Conservation (phyloP, 2,113 vertebrate genomes). For the Blennius ocellaris region DNA sequence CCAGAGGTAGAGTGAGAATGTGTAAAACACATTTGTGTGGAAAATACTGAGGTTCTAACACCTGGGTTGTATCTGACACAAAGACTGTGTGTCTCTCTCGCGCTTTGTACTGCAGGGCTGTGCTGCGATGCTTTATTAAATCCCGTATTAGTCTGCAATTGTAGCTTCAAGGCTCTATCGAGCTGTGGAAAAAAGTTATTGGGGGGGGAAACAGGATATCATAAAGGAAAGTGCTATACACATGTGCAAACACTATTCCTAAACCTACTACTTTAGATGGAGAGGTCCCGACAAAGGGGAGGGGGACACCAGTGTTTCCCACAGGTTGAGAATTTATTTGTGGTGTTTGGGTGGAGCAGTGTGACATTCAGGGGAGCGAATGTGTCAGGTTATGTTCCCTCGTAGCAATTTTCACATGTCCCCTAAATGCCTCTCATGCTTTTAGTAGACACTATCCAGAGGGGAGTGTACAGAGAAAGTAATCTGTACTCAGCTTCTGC, state of each 20-base stretch:
- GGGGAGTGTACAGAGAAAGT: no score
- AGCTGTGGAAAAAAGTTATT: conserved; percentile 50
- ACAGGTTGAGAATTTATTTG: no score
- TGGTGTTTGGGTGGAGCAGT: no score
- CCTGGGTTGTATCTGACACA: conserved; percentile 66
- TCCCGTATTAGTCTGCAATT: conserved; percentile 42
- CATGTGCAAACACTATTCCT: conserved; percentile 7
- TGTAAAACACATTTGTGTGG: conserved; percentile 71
- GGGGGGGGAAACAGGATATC: conserved; percentile 40
- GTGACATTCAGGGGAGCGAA: no score
- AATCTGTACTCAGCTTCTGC: no score
- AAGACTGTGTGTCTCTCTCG: conserved; percentile 43
- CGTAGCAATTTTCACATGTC: no score
- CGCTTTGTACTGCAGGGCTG: conserved; percentile 29
- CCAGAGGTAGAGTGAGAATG: conserved; percentile 12
- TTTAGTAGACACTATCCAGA: no score
- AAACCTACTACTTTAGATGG: conserved; percentile 43
- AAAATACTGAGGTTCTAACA: conserved; percentile 62
- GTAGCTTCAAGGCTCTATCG: conserved; percentile 53
- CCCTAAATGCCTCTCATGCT: no score
- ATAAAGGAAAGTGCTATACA: background rate
- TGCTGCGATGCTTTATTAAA: conserved; percentile 41
- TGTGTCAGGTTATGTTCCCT: no score
- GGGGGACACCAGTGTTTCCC: background rate
- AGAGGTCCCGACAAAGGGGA: conserved; percentile 36